Evolutionary conservation across 2,113 vertebrate genomes (phyloP).

Genomic region (Hydropotes inermis): DNA sequence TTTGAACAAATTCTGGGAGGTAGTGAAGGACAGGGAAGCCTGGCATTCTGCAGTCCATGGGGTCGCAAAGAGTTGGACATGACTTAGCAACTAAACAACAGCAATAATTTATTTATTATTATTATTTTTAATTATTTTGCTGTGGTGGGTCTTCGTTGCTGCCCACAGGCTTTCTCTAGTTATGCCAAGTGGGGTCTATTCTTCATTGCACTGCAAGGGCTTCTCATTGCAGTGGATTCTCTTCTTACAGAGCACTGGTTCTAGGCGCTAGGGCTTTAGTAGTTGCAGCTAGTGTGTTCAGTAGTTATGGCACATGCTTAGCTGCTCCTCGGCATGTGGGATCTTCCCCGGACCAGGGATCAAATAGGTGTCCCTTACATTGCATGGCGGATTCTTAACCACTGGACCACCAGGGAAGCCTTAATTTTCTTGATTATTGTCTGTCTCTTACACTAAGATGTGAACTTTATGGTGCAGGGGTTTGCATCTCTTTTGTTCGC

Average conservation of each 20-base stretch:
- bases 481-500: background rate
- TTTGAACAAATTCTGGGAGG: background rate
- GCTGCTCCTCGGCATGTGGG: background rate
- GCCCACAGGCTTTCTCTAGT: background rate
- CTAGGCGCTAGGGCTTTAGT: background rate
- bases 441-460: background rate
- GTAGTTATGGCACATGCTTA: background rate
- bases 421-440: background rate
- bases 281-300: background rate
- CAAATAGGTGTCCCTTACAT: background rate
- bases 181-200: background rate
- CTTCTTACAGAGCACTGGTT: background rate
- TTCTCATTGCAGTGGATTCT: background rate
- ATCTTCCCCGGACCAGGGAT: background rate
- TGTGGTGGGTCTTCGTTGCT: background rate
- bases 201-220: background rate
- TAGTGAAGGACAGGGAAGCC: background rate
- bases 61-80: background rate
- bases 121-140: background rate
- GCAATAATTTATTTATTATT: background rate
- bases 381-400: background rate
- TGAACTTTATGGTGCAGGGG: background rate
- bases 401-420: background rate
- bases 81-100: background rate
- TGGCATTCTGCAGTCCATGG: background rate